phyloP scores from a whole-genome alignment of 2,113 vertebrate species.

The Scartelaos histophorus region DNA sequence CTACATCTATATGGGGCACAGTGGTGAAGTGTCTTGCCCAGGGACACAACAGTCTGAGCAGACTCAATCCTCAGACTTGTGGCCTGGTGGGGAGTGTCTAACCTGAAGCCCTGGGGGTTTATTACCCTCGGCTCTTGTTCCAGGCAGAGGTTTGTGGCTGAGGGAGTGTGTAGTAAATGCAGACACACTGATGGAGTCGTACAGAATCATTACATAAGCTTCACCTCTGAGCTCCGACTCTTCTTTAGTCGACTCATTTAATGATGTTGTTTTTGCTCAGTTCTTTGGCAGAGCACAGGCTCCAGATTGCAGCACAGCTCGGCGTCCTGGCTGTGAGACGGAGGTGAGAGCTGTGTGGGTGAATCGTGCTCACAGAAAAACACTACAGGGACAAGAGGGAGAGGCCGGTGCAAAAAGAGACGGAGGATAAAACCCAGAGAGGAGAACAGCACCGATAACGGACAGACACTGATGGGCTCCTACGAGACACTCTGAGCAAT shows the following conservation, averaged over 20 bases:
- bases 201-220: not conserved
- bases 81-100: too few species aligned
- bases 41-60: too few species aligned
- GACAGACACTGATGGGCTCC: not conserved
- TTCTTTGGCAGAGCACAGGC: slow-evolving; percentile 32
- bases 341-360: slow-evolving; percentile 38
- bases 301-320: slow-evolving; percentile 64
- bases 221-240: not conserved
- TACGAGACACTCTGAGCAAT: not conserved
- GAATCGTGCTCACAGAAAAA: slow-evolving; percentile 4
- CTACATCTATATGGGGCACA: too few species aligned
- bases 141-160: too few species aligned
- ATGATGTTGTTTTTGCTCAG: not conserved
- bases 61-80: too few species aligned
- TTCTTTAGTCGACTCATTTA: not conserved
- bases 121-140: too few species aligned
- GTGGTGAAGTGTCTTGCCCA: too few species aligned
- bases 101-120: too few species aligned
- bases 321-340: slow-evolving; percentile 15
- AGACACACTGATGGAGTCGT: not conserved
- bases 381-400: not conserved
- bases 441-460: not conserved
- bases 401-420: not conserved
- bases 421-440: not conserved
- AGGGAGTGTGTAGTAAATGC: not conserved